Evolutionary conservation across 2,888 invertebrate species (phyloP), one percentile per base, ranked within the genome.

Genomic region (Camponotus fellah): DNA sequence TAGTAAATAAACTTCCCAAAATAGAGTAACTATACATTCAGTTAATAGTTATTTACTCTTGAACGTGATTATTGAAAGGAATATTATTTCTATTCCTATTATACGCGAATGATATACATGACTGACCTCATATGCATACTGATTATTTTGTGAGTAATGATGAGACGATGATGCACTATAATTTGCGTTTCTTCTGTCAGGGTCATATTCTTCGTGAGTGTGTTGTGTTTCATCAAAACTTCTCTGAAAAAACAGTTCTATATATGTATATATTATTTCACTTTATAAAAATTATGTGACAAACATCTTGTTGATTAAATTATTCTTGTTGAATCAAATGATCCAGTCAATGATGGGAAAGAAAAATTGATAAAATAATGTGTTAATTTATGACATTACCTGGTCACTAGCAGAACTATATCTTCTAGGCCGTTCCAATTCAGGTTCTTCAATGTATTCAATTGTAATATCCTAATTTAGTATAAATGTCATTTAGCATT

Each of bases 141-240:
- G 93, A 92, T 92, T 94, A 88, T 93, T 94, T 87, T 92, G 92
- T 46, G 93, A 87, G 85, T 94, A 93, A 84, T 93, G 93, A 89
- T 92, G 94, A 56, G 93, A 87, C 34, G 93, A 92, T 85, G 93
- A 94, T 53, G 92, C 90, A 90, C 91, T 93, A 87, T 94, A 94
- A 91, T 95, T 95, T 76, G 94, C 94, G 86, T 95, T 95, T 88
- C 92, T 92, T 87, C 94, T 92, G 82, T 94, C 94, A 72, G 93
- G 92, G 43, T 94, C 94, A 83, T 93, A 94, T 81, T 94, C 94
- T 82, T 94, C 92, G 53, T 91, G 91, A 17, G 83, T 84, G n/a
- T 88, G 85, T 32, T 91, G 92, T 46, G 88, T 83, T 82, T 93
- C 94, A 74, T 94, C 94, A 37, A 91, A 93, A 85, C 93, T 94